Base-by-base conservation (phyloP, 2,888 invertebrate species). In the Callyntrura sp. region DNA sequence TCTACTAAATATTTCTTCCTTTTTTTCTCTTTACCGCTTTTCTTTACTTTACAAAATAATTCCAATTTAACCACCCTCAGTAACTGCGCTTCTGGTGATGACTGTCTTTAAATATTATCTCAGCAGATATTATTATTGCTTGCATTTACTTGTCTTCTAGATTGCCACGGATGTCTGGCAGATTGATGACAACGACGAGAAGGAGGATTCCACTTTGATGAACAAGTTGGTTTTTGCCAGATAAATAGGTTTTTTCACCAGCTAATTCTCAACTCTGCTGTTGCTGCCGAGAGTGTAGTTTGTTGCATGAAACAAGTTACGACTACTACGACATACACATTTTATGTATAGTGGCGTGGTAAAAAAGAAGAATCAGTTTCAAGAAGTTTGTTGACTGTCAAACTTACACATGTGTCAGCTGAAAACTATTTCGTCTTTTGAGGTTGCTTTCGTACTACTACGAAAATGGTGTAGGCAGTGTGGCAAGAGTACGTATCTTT, bases 371-470 rank as follows among this genome's bases (percentile, higher is more conserved):
- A 3, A 51, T 73, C 11, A 48, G 45, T 73, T 73, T 48, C 48
- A 23, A 48, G 48, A 73, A 73, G 73, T 68, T 68, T 68, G 28
- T 68, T 20, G 43, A 73, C 73, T 79, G 79, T 79, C 79, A 73
- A 79, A 79, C 55, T 79, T 57, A 28, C 35, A 79, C 79, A 57
- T 79, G 79, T 79, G 79, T 79, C 57, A 57, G 79, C 79, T 79
- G 79, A 79, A 57, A 79, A 35, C 35, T 73, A 73, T 73, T 48
- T 20, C 45, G 73, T 23, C 45, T 45, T 20, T 45, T 73, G 48
- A 28, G 3, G 35, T 35, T 35, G 35, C 17, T 70, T 23, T 68
- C 35, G 12, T 73, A 11, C 73, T 73, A 51, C 20, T 73, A 6
- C 17, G 35, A 43, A 70, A 70, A 35, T 11, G 17, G 45, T 70